Evolutionary conservation across 1,140 invertebrate genomes (phyloP).

Genomic region (Bilobella aurantiaca): DNA sequence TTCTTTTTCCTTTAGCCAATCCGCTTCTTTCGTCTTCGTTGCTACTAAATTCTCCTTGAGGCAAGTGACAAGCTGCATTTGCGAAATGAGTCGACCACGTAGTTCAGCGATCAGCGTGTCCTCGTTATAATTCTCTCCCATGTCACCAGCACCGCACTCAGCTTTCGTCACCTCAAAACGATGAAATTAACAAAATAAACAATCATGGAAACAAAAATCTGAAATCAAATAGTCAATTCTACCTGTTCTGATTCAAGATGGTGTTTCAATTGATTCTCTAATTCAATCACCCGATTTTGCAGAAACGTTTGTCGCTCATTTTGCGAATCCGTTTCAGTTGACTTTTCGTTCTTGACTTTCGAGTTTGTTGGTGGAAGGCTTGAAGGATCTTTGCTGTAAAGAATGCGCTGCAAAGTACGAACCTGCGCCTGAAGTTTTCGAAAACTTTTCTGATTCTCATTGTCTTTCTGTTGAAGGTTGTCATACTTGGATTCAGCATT

Average conservation of each 20-base stretch:
- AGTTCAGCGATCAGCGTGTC: conserved; percentile 12
- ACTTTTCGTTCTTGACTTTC: background rate
- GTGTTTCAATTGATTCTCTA: background rate
- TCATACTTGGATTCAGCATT: background rate
- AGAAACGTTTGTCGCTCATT: background rate
- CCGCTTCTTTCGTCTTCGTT: background rate
- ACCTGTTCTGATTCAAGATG: no score
- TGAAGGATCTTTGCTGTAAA: conserved; percentile 18
- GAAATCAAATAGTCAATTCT: no score
- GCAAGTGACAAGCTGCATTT: conserved; percentile 25
- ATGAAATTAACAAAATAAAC: no score
- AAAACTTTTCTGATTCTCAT: conserved; percentile 28
- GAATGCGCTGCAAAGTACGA: conserved; percentile 21
- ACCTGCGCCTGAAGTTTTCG: conserved; percentile 28
- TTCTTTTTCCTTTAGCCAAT: conserved; percentile 16
- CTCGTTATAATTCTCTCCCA: background rate
- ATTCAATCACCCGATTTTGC: background rate
- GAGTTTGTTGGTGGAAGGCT: background rate
- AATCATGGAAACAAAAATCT: no score
- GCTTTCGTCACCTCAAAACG: no score
- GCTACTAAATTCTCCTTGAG: background rate
- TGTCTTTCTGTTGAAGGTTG: conserved; percentile 23
- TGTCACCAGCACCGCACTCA: background rate
- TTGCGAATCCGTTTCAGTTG: background rate
- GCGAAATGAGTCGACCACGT: conserved; percentile 14